Conservation (phyloP, 2,113 vertebrate species). For the Felis catus region F.catus_Fca126_mat1.0 CM031418.1:49763001-49763500, state of each 20-base stretch:
- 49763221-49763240: no score
- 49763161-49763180: no score
- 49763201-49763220: no score
- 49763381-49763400: not conserved
- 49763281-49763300: no score
- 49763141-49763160: no score
- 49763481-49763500: not conserved
- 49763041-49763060: no score
- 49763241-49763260: no score
- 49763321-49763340: not conserved
- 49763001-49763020: not conserved
- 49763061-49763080: no score
- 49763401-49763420: not conserved
- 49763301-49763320: not conserved
- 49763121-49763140: no score
- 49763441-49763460: not conserved
- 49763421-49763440: not conserved
- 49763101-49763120: no score
- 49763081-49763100: no score
- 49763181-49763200: no score
- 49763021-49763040: not conserved
- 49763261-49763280: not conserved
- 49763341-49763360: not conserved
- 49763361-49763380: not conserved
- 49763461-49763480: not conserved